Percentiles rank a stretch among this genome's conserved stretches.
These are phyloP conservation scores for Gryon sp. DNA, from an alignment of 1,140 invertebrate species.

Conservation along the genomic window DNA sequence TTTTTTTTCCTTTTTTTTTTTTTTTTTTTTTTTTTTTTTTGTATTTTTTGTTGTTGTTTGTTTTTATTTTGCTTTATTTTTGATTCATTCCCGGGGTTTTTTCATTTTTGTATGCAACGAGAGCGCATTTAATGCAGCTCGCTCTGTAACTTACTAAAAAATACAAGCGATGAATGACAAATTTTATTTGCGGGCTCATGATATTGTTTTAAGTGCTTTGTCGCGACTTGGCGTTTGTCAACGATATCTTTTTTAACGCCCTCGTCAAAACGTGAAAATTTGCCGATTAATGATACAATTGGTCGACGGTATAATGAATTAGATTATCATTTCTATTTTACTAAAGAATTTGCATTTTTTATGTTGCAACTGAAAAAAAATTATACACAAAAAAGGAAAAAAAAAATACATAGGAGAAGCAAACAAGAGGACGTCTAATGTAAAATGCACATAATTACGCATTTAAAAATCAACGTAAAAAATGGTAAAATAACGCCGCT, in stretches of 20 bases:
- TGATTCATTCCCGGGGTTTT: too few relatives aligned
- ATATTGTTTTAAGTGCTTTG: slow-evolving; percentile 58
- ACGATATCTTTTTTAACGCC: background rate
- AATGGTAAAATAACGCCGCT: slow-evolving; percentile 35
- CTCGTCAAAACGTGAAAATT: slow-evolving; percentile 7
- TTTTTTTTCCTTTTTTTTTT: slow-evolving; percentile 20
- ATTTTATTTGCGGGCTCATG: slow-evolving; percentile 52
- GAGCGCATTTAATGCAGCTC: slow-evolving; percentile 39
- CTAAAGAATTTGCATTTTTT: too few relatives aligned
- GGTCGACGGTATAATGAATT: slow-evolving; percentile 31
- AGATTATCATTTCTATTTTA: slow-evolving; percentile 11
- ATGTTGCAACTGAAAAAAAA: too few relatives aligned
- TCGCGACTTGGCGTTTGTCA: slow-evolving; percentile 36
- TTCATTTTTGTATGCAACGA: slow-evolving; percentile 30
- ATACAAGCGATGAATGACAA: slow-evolving; percentile 51
- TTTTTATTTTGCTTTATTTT: too few relatives aligned
- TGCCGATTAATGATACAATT: slow-evolving; percentile 46
- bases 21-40: slow-evolving; percentile 49
- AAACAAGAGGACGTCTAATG: too few relatives aligned
- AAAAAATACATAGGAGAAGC: too few relatives aligned
- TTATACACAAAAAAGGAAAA: background rate
- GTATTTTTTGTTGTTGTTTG: too few relatives aligned
- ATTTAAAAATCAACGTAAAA: slow-evolving; percentile 45
- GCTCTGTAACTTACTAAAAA: slow-evolving; percentile 52
- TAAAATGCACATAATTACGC: slow-evolving; percentile 41